Base-by-base conservation (phyloP, 2,888 invertebrate species). In the Poecilus cupreus region DNA sequence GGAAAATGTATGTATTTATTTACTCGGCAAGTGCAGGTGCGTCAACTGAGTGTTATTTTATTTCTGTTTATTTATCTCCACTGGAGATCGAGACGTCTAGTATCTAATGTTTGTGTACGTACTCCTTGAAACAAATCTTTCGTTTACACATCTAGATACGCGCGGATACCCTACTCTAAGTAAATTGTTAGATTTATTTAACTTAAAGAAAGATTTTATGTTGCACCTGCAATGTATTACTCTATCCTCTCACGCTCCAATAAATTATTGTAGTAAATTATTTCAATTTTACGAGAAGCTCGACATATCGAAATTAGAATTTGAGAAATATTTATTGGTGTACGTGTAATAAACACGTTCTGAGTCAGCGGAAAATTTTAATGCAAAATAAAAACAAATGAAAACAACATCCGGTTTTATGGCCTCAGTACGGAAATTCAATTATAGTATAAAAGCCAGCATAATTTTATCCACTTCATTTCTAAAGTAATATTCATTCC, bases 381-480 rank as follows among this genome's bases (percentile, higher is more conserved):
- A 32, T 32, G 5, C 6, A 46, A 13, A 46, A 54, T 54, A 54
- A 54, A 54, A 20, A 54, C 22, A 54, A 54, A 20, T 20, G 11
- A 54, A 20, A 54, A 54, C 32, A 3, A 10, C 54, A 6, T 54
- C 20, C 54, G 18, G 20, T 22, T 11, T 54, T 54, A 18, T 18
- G n/a, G 16, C 13, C 8, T 54, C 54, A 18, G 24, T 13, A n/a
- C 24, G 54, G 20, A 54, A 32, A 60, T 60, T 60, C 60, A 60
- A 60, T 26, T 60, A 22, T 26, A 11, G 13, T 60, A 60, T 60
- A 60, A 60, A 60, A 60, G 10, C 13, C 22, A 8, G 60, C 20
- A 60, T 60, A 60, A 60, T 60, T 60, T 26, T 60, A 60, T 60
- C 60, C 60, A 60, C 26, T 60, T 60, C 60, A 60, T 60, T 60